Evolutionary conservation across 2,113 vertebrate genomes (phyloP), one percentile per base, ranked within the genome.

Genomic region (Pachycephala philippinensis): DNA sequence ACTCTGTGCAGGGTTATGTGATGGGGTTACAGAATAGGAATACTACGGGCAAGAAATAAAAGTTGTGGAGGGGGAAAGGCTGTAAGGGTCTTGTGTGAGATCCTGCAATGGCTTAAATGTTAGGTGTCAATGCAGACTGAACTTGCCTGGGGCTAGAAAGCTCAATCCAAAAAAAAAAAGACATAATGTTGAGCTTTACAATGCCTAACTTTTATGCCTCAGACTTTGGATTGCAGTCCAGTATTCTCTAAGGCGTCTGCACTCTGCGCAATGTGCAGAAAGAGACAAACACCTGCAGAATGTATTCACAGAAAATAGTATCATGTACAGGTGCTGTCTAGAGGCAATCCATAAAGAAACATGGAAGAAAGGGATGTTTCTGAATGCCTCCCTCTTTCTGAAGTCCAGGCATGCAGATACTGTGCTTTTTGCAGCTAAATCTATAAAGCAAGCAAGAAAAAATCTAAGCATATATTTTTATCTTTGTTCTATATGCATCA

Each of bases 91-190:
- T 90, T 76, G 19, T 21, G 19, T 83, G 88, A 88, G 75, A 53
- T 80, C n/a, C 45, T 88, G 59, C 50, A 45, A 39, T 24, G 70
- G 47, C 21, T 82, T 91, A 20, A 37, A 11, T 59, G 35, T 78
- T 89, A 65, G 42, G 26, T 70, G 60, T 91, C 1, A 4, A 59
- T 87, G 64, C 37, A 89, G 69, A 50, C 72, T 74, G 84, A 96
- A 89, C 60, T 81, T 54, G 89, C 87, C 96, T 89, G 68, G 39
- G 89, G 89, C 76, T 61, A 77, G 72, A 89, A 90, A 71, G 24
- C 87, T 84, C 68, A 80, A 84, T 86, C 10, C 1, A 47, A 68
- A 64, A 68, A 75, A 33, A 27, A 30, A 7, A 13, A 20, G 8
- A 11, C 19, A 57, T 57, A 63, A 72, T 44, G 11, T 61, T 84